These are phyloP conservation scores for Parambassis ranga DNA, from an alignment of 2,797 vertebrate genomes.

Conservation along the genomic window DNA sequence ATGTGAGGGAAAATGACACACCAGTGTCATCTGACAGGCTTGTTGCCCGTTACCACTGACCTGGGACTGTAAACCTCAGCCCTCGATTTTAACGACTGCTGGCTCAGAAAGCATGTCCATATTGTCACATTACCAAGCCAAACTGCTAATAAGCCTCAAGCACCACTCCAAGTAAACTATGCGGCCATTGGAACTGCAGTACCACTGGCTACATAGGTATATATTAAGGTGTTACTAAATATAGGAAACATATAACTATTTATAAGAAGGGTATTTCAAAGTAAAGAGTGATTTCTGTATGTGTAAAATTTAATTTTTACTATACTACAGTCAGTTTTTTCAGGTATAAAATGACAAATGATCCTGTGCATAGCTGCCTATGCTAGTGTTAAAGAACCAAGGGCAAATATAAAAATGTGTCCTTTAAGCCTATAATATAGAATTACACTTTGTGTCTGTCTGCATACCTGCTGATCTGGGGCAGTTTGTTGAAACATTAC, in stretches of 20 bases:
- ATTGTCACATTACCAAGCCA: conserved; percentile 46
- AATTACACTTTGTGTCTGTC: conserved; percentile 11
- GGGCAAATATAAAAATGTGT: conserved; percentile 27
- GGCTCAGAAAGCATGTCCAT: conserved; percentile 47
- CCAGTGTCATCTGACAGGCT: conserved; percentile 38
- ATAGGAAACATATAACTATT: neutral
- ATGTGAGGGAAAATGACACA: conserved; percentile 35
- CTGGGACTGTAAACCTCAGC: conserved; percentile 47
- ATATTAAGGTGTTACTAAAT: conserved; percentile 15
- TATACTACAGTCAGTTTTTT: too few species aligned
- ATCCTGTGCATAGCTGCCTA: neutral
- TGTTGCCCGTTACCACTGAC: conserved; percentile 50
- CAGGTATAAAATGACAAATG: too few species aligned
- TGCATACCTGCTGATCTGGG: conserved; percentile 20
- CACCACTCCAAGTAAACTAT: conserved; percentile 37
- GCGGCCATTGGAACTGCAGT: conserved; percentile 11
- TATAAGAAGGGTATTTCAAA: conserved; percentile 4
- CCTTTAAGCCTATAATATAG: neutral
- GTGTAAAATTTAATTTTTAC: neutral
- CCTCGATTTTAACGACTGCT: conserved; percentile 46
- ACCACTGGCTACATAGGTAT: neutral
- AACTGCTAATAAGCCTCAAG: conserved; percentile 54
- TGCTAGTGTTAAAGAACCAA: conserved; percentile 1
- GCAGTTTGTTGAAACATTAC: conserved; percentile 49
- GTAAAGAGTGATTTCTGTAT: neutral